Percentiles rank a stretch among this genome's conserved stretches.
Evolutionary conservation across 2,113 vertebrate genomes (phyloP).

Genomic region (Cacatua alba): DNA sequence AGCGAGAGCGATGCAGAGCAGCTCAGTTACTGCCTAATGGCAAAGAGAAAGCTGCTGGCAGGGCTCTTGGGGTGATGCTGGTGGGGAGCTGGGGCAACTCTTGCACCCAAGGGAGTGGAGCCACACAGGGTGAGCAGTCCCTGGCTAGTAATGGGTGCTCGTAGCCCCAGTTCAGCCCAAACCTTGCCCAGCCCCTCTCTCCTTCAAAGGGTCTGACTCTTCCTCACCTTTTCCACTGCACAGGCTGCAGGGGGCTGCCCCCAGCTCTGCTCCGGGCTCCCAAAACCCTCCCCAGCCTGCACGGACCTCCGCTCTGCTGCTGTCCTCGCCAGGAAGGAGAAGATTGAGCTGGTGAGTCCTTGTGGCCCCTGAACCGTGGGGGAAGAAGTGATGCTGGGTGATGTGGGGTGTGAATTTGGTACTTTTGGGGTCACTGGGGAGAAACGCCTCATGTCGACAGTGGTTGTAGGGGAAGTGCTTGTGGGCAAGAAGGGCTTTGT

Average conservation of each 20-base stretch:
- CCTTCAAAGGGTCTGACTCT: not conserved
- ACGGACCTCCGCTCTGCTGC: not conserved
- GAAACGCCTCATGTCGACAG: not conserved
- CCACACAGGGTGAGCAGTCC: not conserved
- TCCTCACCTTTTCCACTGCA: accelerated
- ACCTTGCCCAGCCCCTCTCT: not conserved
- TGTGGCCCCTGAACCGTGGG: not conserved
- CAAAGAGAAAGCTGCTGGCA: not conserved
- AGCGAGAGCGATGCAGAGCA: not conserved
- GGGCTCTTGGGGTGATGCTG: accelerated
- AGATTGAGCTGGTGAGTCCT: constrained; percentile 53
- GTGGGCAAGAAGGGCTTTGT: not conserved
- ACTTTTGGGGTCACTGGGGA: not conserved
- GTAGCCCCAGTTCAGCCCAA: not conserved
- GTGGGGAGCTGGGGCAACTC: accelerated
- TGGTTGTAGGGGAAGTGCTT: not conserved
- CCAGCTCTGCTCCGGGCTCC: accelerated
- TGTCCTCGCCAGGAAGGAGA: constrained; percentile 41
- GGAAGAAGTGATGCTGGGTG: accelerated
- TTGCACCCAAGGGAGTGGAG: accelerated
- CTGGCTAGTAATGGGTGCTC: accelerated
- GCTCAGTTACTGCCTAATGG: not conserved
- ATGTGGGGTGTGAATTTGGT: accelerated
- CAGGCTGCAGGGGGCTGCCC: not conserved
- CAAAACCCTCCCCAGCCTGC: accelerated